These are phyloP conservation scores for Lepus oiostolus DNA, from an alignment of 2,797 vertebrate genomes.

Conservation along the genomic window DNA sequence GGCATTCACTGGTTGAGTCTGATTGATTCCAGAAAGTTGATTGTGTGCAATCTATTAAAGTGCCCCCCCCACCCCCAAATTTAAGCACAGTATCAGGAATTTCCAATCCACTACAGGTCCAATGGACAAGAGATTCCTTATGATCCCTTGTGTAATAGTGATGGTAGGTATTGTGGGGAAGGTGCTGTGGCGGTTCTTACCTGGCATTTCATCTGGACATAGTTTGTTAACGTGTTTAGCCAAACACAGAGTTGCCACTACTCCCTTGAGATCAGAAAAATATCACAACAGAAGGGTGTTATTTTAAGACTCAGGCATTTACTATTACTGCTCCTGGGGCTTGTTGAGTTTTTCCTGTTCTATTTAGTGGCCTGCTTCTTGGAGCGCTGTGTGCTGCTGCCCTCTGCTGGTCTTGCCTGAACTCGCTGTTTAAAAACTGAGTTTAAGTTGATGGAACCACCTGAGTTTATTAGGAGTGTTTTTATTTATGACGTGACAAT, in stretches of 20 bases:
- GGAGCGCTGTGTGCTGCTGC: constrained; percentile 86
- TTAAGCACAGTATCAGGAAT: not conserved
- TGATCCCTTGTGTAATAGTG: not conserved
- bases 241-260: not conserved
- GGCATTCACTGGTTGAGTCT: not conserved
- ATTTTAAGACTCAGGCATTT: constrained; percentile 20
- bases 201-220: not conserved
- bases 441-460: not conserved
- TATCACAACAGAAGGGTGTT: not conserved
- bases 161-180: not conserved
- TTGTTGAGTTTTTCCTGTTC: not conserved
- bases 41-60: not conserved
- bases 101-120: not conserved
- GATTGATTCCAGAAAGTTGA: not conserved
- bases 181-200: not conserved
- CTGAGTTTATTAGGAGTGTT: not conserved
- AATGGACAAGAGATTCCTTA: not conserved
- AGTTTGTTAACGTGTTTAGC: constrained; percentile 34
- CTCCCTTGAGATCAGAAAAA: constrained; percentile 42
- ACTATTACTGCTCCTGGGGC: not conserved
- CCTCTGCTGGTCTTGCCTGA: constrained; percentile 87
- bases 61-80: not conserved
- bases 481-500: constrained; percentile 19
- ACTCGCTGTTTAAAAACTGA: constrained; percentile 35
- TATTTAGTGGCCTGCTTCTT: not conserved